Percentiles rank a stretch among this genome's conserved stretches.
phyloP scores from a whole-genome alignment of 2,888 invertebrate genomes.

The Phlogophora meticulosa region DNA sequence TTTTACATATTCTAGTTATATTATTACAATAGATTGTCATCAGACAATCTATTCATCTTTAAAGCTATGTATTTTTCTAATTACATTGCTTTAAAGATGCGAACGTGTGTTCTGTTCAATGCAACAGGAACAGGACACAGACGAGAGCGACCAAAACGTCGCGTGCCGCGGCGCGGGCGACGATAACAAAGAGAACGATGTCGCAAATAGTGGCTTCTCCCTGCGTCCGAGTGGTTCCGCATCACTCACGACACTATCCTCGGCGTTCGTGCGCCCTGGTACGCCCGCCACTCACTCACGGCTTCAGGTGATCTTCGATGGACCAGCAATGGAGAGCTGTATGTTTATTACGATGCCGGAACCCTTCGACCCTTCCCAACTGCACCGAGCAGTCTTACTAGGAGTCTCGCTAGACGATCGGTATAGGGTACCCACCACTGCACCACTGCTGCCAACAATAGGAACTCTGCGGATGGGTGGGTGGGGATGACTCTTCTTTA shows the following conservation, averaged over 20 bases:
- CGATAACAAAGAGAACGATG: constrained; percentile 17
- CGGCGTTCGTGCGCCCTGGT: too few relatives aligned
- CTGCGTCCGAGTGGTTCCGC: not conserved
- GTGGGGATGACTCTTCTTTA: too few relatives aligned
- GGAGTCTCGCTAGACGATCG: not conserved
- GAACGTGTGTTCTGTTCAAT: constrained; percentile 16
- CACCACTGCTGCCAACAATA: not conserved
- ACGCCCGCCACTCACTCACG: not conserved
- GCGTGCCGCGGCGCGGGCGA: too few relatives aligned
- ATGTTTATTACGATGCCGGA: not conserved
- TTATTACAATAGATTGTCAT: too few relatives aligned
- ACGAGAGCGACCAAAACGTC: constrained; percentile 13
- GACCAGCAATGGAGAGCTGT: not conserved
- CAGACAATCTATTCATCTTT: too few relatives aligned
- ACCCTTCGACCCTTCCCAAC: not conserved
- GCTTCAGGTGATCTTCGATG: not conserved
- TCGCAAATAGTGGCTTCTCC: constrained; percentile 32
- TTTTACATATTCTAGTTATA: too few relatives aligned
- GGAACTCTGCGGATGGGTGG: too few relatives aligned
- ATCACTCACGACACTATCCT: not conserved
- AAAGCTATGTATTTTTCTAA: too few relatives aligned
- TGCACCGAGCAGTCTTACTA: not conserved
- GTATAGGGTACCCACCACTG: not conserved
- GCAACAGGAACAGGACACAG: constrained; percentile 32
- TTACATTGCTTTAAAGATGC: not conserved